phyloP scores from a whole-genome alignment of 2,888 invertebrate genomes.

The Oligia fasciuncula region DNA sequence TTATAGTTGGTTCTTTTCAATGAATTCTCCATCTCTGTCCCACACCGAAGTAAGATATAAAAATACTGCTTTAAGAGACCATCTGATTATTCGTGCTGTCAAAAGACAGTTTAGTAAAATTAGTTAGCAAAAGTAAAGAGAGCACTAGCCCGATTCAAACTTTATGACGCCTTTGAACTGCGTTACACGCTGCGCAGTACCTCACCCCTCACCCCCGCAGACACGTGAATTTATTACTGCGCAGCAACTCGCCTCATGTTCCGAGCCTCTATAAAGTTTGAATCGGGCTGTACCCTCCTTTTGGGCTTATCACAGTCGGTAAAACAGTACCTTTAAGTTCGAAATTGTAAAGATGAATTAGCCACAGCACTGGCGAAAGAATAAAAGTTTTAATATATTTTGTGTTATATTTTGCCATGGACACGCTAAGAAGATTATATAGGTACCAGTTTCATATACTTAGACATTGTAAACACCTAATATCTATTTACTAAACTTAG shows the following conservation, averaged over 20 bases:
- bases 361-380: neutral
- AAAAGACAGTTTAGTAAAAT: neutral
- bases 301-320: neutral
- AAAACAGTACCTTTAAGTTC: neutral
- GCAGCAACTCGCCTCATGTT: too few relatives aligned
- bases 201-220: too few relatives aligned
- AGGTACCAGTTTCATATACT: too few relatives aligned
- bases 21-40: neutral
- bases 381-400: neutral
- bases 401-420: neutral
- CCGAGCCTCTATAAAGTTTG: too few relatives aligned
- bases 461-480: too few relatives aligned
- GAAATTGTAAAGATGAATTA: neutral
- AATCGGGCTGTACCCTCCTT: too few relatives aligned
- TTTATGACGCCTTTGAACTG: too few relatives aligned
- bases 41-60: neutral
- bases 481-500: neutral
- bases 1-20: neutral
- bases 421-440: neutral
- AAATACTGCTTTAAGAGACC: neutral
- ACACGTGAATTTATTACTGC: too few relatives aligned
- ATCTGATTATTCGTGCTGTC: neutral
- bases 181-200: too few relatives aligned
- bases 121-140: too few relatives aligned
- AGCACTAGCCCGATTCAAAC: neutral